Conservation (phyloP, 2,113 vertebrate species). For the Eclectus roratus region DNA sequence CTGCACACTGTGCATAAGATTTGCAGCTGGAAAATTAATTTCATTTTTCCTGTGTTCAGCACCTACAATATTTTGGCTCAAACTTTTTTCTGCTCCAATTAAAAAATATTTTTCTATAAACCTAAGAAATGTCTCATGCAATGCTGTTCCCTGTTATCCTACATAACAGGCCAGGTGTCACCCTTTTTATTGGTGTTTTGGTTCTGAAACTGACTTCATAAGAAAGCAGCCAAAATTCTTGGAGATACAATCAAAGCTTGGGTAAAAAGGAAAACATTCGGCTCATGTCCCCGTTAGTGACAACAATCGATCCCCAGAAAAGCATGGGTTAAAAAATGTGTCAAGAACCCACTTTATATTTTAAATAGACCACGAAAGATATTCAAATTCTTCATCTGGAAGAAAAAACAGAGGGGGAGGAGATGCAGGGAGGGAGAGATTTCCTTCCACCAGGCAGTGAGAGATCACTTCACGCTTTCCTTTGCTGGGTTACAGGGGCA, state of each 20-base stretch:
- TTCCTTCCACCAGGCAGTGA: slow-evolving; percentile 58
- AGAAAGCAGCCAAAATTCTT: background rate
- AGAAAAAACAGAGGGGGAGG: background rate
- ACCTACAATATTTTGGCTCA: background rate
- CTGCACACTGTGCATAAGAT: background rate
- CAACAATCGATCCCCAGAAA: slow-evolving; percentile 17
- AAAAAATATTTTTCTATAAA: slow-evolving; percentile 34
- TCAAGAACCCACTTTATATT: slow-evolving; percentile 43
- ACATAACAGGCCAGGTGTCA: background rate
- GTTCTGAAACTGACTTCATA: background rate
- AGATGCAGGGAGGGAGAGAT: slow-evolving; percentile 1
- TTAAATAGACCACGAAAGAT: slow-evolving; percentile 50
- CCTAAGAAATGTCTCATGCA: background rate
- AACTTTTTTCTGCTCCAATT: background rate
- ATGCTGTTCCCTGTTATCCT: background rate
- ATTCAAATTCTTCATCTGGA: slow-evolving; percentile 23
- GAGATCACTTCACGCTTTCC: slow-evolving; percentile 59
- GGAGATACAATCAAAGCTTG: background rate
- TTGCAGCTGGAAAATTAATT: background rate
- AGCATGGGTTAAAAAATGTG: slow-evolving; percentile 21
- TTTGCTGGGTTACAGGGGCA: slow-evolving; percentile 42
- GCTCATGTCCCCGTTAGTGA: background rate
- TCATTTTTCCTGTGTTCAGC: background rate
- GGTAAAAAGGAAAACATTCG: background rate
- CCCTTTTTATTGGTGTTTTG: background rate